Evolutionary conservation across 2,797 vertebrate genomes (phyloP).

Genomic region (Iguana delicatissima): DNA sequence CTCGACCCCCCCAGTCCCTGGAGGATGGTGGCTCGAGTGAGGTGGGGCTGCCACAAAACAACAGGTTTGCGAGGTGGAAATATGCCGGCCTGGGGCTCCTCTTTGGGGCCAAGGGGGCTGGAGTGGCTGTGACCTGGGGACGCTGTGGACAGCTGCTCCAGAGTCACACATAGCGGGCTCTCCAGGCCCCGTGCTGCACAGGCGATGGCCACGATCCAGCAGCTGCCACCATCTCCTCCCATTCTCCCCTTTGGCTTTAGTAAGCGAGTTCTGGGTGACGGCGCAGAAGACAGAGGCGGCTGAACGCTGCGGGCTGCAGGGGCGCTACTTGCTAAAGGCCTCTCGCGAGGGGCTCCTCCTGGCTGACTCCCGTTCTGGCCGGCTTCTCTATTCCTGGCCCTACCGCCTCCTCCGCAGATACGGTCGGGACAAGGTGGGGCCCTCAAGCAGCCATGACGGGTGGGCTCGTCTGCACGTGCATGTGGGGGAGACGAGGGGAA

Average conservation of each 20-base stretch:
- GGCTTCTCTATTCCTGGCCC: slow-evolving; percentile 88
- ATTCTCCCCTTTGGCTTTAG: slow-evolving; percentile 69
- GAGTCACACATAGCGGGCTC: too few species aligned
- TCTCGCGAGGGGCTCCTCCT: slow-evolving; percentile 86
- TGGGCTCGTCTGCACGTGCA: background rate
- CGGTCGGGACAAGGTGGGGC: slow-evolving; percentile 91
- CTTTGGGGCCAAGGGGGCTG: too few species aligned
- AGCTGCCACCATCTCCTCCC: background rate
- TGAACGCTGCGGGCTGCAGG: slow-evolving; percentile 88
- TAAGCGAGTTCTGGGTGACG: slow-evolving; percentile 91
- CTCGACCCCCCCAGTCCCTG: too few species aligned
- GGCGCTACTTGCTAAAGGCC: slow-evolving; percentile 89
- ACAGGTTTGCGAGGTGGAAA: background rate
- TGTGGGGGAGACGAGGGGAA: fast-evolving
- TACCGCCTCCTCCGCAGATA: slow-evolving; percentile 96
- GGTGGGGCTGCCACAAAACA: fast-evolving
- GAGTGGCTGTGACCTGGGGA: too few species aligned
- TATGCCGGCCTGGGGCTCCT: too few species aligned
- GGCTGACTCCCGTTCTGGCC: slow-evolving; percentile 84
- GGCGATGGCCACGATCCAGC: too few species aligned
- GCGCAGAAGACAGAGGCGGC: slow-evolving; percentile 93
- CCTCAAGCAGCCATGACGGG: fast-evolving
- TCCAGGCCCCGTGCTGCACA: too few species aligned
- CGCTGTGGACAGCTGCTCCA: too few species aligned
- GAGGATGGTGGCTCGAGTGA: background rate